Base-by-base conservation (phyloP, 2,888 invertebrate species). In the Elmis aenea region DNA sequence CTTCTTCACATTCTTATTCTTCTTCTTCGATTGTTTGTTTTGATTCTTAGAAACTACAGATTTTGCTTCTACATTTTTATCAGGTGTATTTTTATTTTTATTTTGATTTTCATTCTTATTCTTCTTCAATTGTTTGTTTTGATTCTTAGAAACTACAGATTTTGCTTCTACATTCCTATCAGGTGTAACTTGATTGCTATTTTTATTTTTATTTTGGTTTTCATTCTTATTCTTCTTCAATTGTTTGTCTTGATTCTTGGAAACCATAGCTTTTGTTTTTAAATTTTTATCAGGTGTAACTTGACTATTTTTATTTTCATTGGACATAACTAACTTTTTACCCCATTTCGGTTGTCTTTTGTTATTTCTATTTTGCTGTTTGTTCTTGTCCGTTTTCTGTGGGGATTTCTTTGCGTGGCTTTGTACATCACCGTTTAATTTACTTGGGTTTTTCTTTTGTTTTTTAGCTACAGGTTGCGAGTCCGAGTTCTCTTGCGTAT, bases 381-480 rank as follows among this genome's bases (percentile, higher is more conserved):
- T 36, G n/a, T 31, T 25, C 12, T 30, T 21, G 13, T 16, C 14
- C 21, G 20, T 23, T 29, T 14, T 11, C n/a, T 2, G 2, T n/a
- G 8, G n/a, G 11, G 26, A 28, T 10, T 26, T 14, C 10, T 6
- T 18, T 16, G 26, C 13, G 9, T 11, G n/a, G 15, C n/a, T n/a
- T n/a, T n/a, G n/a, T n/a, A n/a, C n/a, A n/a, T n/a, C n/a, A n/a
- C 9, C 30, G 18, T 33, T 41, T 31, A 16, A 24, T 22, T 39
- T 33, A 26, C 25, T 43, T 35, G n/a, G 13, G 35, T 31, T 47
- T 35, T 14, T 13, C 35, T 41, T 24, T 45, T 33, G 11, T 43
- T 25, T 20, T 35, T n/a, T n/a, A n/a, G n/a, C n/a, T n/a, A n/a
- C n/a, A n/a, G n/a, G n/a, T n/a, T n/a, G n/a, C n/a, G n/a, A n/a